These are phyloP conservation scores for Jacana jacana DNA, from an alignment of 2,113 vertebrate genomes.

Conservation along the genomic window DNA sequence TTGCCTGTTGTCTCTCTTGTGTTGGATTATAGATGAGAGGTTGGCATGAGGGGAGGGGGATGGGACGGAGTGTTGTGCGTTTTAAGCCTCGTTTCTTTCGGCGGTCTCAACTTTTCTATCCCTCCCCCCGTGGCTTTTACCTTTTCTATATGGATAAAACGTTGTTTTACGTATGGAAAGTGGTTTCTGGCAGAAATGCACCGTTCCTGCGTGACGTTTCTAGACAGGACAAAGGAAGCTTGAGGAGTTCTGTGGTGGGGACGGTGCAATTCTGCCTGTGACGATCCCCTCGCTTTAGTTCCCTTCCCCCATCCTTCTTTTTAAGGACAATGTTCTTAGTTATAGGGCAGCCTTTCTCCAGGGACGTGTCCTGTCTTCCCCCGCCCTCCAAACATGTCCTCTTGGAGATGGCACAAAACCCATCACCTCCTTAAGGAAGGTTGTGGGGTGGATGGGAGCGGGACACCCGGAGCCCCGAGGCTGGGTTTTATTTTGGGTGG, in stretches of 20 bases:
- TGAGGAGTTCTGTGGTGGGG: background rate
- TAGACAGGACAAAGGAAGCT: background rate
- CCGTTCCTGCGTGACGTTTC: background rate
- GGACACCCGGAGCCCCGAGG: background rate
- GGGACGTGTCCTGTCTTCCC: background rate
- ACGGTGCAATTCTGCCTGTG: background rate
- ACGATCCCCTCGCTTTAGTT: background rate
- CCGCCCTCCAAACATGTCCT: background rate
- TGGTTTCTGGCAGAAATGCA: background rate
- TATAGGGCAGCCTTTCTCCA: background rate
- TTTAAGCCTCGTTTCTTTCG: slow-evolving; percentile 67
- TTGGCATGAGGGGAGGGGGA: slow-evolving; percentile 68
- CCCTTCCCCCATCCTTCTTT: background rate
- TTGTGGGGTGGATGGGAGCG: background rate
- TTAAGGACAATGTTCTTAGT: background rate
- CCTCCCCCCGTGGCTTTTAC: background rate
- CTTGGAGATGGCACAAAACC: background rate
- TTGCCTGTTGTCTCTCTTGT: slow-evolving; percentile 83
- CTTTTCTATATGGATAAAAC: background rate
- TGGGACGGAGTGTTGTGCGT: slow-evolving; percentile 42
- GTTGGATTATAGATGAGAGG: slow-evolving; percentile 81
- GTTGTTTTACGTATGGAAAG: background rate
- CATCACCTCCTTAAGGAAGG: background rate
- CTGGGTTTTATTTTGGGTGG: background rate
- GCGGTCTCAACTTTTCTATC: slow-evolving; percentile 15